These are phyloP conservation scores for Limnephilus rhombicus DNA, from an alignment of 2,888 invertebrate genomes.

Conservation along the genomic window DNA sequence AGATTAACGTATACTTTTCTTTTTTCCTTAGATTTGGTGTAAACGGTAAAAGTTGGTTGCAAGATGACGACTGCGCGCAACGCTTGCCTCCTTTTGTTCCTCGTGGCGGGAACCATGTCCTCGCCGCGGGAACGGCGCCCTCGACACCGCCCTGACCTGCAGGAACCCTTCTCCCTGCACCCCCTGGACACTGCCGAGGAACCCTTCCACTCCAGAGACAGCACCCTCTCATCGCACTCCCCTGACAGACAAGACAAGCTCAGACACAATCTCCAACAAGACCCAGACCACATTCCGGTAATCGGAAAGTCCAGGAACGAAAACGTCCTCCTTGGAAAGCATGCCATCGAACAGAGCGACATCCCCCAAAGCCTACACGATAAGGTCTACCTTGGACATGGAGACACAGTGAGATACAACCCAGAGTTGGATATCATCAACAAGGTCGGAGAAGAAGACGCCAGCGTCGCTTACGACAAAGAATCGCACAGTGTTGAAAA, in stretches of 20 bases:
- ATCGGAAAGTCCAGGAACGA: constrained; percentile 58
- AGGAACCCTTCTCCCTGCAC: constrained; percentile 43
- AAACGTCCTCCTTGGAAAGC: constrained; percentile 49
- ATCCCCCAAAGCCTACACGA: constrained; percentile 71
- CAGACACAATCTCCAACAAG: constrained; percentile 51
- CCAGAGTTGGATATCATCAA: constrained; percentile 78
- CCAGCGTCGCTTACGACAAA: constrained; percentile 70
- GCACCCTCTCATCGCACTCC: constrained; percentile 34
- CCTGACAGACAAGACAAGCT: constrained; percentile 50
- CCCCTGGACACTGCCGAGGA: constrained; percentile 39
- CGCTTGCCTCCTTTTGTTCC: constrained; percentile 73
- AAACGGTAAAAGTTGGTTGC: constrained; percentile 18
- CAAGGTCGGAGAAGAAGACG: constrained; percentile 66
- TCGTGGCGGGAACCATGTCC: constrained; percentile 71
- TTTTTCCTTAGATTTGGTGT: constrained; percentile 54
- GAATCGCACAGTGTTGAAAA: constrained; percentile 70
- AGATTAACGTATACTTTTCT: not conserved
- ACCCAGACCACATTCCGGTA: constrained; percentile 47
- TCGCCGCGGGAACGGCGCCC: constrained; percentile 77
- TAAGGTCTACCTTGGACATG: constrained; percentile 78
- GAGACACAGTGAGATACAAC: constrained; percentile 78
- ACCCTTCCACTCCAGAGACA: constrained; percentile 44
- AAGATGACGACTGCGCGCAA: constrained; percentile 47
- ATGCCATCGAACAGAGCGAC: constrained; percentile 66
- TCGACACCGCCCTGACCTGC: constrained; percentile 72